A percentile compares a stretch with the other conserved stretches of the same genome.
phyloP scores from a whole-genome alignment of 2,113 vertebrate species.

The Struthidea cinerea region DNA sequence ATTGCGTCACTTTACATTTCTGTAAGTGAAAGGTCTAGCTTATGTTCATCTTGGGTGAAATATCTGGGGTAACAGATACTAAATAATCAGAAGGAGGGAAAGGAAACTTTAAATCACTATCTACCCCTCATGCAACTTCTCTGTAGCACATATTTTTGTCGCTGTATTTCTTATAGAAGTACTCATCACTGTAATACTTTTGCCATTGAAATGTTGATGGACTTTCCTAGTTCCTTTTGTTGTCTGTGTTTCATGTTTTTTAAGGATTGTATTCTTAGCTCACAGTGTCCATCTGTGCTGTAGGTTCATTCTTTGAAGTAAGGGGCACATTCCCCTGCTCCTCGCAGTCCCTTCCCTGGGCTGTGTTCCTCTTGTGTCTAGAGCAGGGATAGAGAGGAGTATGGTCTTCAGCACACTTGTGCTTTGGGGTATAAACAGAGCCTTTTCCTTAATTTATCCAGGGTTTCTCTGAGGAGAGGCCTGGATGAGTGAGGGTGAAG shows the following conservation, averaged over 20 bases:
- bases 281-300: neutral
- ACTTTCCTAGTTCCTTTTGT: neutral
- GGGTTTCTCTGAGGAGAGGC: neutral
- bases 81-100: neutral
- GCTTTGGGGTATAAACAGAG: neutral
- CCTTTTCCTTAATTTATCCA: neutral
- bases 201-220: neutral
- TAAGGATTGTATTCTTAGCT: neutral
- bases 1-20: neutral
- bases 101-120: neutral
- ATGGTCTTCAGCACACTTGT: neutral
- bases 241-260: neutral
- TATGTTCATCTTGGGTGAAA: neutral
- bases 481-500: neutral
- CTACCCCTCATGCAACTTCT: neutral
- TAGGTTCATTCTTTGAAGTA: neutral
- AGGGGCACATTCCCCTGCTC: neutral
- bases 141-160: neutral
- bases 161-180: neutral
- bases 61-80: neutral
- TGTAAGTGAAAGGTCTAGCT: neutral
- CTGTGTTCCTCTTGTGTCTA: neutral
- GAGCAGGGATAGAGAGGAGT: accelerated
- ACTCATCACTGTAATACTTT: neutral
- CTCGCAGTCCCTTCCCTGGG: neutral